Base-by-base conservation (phyloP, 2,797 vertebrate species). In the Sus cebifrons region DNA sequence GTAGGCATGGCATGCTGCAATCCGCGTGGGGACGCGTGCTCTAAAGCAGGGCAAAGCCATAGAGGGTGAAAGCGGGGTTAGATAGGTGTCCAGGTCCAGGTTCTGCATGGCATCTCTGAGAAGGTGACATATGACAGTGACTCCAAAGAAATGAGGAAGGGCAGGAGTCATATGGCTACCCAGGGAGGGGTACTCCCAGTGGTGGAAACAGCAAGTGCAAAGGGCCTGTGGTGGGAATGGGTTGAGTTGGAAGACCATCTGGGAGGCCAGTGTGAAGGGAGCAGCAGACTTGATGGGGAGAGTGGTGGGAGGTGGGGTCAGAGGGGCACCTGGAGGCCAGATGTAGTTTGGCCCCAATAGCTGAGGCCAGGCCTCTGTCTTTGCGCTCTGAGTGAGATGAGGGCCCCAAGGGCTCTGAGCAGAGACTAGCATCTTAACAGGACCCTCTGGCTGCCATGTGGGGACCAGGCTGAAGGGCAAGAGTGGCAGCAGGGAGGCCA, bases 1-100 rank as follows among this genome's bases (percentile, higher is more conserved):
- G 54, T 7, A 7, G 62, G 44, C 44, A 23, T 20, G 52, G 64
- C 2, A 5, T 9, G 11, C 32, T 71, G 40, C 29, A 9, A 0
- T 20, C 16, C 1, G 1, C 13, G 6, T 67, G 15, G 15, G 0
- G 2, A 27, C 7, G 6, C 2, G 5, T 4, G 64, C 85, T 77
- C 0, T 32, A 49, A 82, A 27, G 68, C 15, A 58, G 86, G 75
- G 12, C 8, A 20, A 20, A 70, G 32, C 32, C 29, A 27, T 6
- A 75, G 64, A 44, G n/a, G 86, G 67, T 23, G 16, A n/a, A 7
- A 29, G 7, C 20, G 21, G 52, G 23, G 21, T 49, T 18, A 65
- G 77, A 20, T 12, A 5, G 20, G 54, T 9, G 3, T 18, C 27
- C 36, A 21, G 29, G 23, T 65, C 65, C 11, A n/a, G 65, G 32